Base-by-base conservation (phyloP, 2,113 vertebrate species). In the Oceanites oceanicus region DNA sequence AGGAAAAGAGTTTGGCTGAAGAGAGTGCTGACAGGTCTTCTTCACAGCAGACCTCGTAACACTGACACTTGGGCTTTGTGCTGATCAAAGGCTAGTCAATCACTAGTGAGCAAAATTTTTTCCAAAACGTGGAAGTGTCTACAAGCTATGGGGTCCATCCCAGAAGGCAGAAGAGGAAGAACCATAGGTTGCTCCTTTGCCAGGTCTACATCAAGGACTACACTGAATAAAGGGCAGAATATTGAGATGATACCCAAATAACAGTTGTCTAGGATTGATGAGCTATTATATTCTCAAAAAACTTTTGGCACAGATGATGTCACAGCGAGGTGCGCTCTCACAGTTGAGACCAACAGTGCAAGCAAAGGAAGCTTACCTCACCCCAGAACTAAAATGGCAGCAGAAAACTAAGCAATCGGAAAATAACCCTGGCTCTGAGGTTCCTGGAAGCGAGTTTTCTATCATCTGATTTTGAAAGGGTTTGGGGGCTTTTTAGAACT, bases 1-100 rank as follows among this genome's bases (percentile, higher is more conserved):
- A 77, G 45, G 55, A 55, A 80, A 66, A 58, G 65, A 67, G 49
- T 14, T 8, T 36, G 55, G 40, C 65, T 96, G 90, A 97, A 90
- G 63, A 30, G 2, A 12, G 59, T 15, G 83, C 92, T 90, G 92
- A 93, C 74, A 92, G 66, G 26, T 79, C 16, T 7, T 13, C 80
- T 59, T 84, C 90, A 45, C 52, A 65, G 49, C 7, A 8, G 34
- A 52, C 38, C n/a, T 30, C 21, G 1, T 5, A 77, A 30, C 32
- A 30, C 42, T 15, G 52, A 72, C 40, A 38, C 75, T 32, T 4
- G 30, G 19, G 21, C 30, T 86, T 73, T 66, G 45, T 29, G 68
- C 50, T 42, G 34, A 91, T 53, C 79, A 92, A 86, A 96, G 65
- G 45, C 29, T 5, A 63, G 72, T 42, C 59, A 38, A 67, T 70